Base-by-base conservation (phyloP, 2,888 invertebrate species). In the Xiphydria camelus region DNA sequence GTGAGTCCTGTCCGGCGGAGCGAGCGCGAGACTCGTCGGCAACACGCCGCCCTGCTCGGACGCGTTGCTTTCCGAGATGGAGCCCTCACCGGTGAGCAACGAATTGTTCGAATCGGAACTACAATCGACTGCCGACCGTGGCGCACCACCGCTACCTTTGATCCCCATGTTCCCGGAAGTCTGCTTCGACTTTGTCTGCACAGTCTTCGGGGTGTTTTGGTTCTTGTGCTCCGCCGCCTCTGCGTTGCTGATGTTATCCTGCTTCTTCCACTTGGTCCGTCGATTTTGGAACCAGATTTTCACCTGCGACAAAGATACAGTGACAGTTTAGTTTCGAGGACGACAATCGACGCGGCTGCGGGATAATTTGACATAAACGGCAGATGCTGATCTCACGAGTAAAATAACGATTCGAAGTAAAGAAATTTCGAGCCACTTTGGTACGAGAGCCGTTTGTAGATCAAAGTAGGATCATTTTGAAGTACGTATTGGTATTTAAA, bases 231-330 rank as follows among this genome's bases (percentile, higher is more conserved):
- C 93, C 1, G 91, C 89, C 2, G 89, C 90, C 75, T 94, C 93
- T 12, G 91, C 88, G 72, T 90, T 92, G 49, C 88, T 85, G 42
- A 94, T 87, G 78, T 93, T 93, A 77, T 94, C 94, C 74, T 93
- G 93, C 75, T 94, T 94, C 79, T 94, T 95, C 87, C 87, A 87
- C 66, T 87, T 87, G 15, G 87, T 87, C 44, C 87, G 78, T 76
- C 94, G 82, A 73, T 92, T 92, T 78, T 91, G 91, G 76, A 92
- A 92, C 91, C 91, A 91, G 58, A 91, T 91, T 78, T 91, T 91
- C 63, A 91, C 91, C 91, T 91, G 83, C 25, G 83, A 82, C 29
- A 29, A 14, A n/a, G n/a, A n/a, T n/a, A n/a, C n/a, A n/a, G n/a
- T n/a, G n/a, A n/a, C n/a, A n/a, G n/a, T n/a, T n/a, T n/a, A n/a